Evolutionary conservation across 2,113 vertebrate genomes (phyloP), one percentile per base, ranked within the genome.

Genomic region (Paracanthobrama guichenoti): DNA sequence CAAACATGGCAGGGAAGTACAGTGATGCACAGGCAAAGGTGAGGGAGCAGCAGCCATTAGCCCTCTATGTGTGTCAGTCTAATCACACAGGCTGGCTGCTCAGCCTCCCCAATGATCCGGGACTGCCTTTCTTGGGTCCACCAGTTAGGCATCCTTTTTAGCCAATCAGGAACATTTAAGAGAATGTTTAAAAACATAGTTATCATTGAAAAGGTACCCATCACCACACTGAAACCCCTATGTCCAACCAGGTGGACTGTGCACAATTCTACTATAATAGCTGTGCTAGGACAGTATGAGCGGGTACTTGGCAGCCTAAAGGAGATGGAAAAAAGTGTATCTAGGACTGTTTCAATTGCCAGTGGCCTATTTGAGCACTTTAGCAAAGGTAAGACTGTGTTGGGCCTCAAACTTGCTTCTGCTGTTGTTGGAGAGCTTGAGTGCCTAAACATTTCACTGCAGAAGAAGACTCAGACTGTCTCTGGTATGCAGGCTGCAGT

Each of bases 391-490:
- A 71, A 82, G 67, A 74, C 84, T 73, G 66, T 64, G 67, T 81
- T 81, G 84, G 66, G 78, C 26, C 62, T 85, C 24, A 64, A 57
- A 83, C 71, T 84, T 84, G 26, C 73, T 39, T 73, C n/a, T 83
- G 72, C 76, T 81, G 79, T 76, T 76, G 14, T 67, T 82, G 72
- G 79, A 86, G 60, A 82, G 9, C 72, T 82, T 57, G 59, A 84
- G 14, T 79, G 66, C 74, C 85, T 84, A 74, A 83, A 86, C 64
- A 79, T 80, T 86, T 66, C 55, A 73, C 74, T 86, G 26, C 81
- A 86, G 66, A 86, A 79, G 64, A 79, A 79, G 14, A 83, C 35
- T n/a, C 42, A 74, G 55, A 74, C 55, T 79, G 74, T 79, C 74
- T 86, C 66, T 83, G 85, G 73, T 86, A 79, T 79, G 60, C 71